Conservation (phyloP, 35 echinoderm and acorn worm species). For the Lytechinus pictus region DNA sequence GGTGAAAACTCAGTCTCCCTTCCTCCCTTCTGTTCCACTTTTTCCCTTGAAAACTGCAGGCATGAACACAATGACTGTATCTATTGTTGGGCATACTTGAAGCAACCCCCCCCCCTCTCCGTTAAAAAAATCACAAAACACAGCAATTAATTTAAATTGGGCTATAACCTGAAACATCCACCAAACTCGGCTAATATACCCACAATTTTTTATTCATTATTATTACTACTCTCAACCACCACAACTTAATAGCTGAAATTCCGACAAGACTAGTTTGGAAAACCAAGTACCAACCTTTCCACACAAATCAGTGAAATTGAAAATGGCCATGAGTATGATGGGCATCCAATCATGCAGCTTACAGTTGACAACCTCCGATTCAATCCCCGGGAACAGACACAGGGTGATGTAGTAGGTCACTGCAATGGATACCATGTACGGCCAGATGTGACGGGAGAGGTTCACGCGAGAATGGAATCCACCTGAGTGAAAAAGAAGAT, state of each 20-base stretch:
- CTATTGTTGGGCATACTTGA: too few relatives aligned
- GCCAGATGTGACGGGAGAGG: conserved; percentile 57
- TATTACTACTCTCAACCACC: too few relatives aligned
- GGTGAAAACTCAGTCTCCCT: too few relatives aligned
- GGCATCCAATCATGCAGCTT: conserved; percentile 76
- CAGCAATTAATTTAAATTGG: too few relatives aligned
- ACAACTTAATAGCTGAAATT: neutral
- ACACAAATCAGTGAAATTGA: conserved; percentile 75
- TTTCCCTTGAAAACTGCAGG: too few relatives aligned
- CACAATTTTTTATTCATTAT: too few relatives aligned
- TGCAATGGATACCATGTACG: conserved; percentile 80
- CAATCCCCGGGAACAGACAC: conserved; percentile 82
- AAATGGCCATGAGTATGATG: conserved; percentile 85
- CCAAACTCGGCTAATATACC: too few relatives aligned
- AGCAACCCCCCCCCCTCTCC: too few relatives aligned
- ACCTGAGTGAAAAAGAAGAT: neutral
- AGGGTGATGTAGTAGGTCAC: conserved; percentile 79
- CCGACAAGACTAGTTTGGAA: neutral
- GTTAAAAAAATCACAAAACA: too few relatives aligned
- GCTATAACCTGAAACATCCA: too few relatives aligned
- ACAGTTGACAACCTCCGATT: conserved; percentile 75
- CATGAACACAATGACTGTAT: too few relatives aligned
- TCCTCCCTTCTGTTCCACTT: too few relatives aligned
- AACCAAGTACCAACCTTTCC: conserved; percentile 62
- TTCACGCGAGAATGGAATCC: conserved; percentile 23